Conservation (phyloP, 2,888 invertebrate genomes). For the Julus scanicus region DNA sequence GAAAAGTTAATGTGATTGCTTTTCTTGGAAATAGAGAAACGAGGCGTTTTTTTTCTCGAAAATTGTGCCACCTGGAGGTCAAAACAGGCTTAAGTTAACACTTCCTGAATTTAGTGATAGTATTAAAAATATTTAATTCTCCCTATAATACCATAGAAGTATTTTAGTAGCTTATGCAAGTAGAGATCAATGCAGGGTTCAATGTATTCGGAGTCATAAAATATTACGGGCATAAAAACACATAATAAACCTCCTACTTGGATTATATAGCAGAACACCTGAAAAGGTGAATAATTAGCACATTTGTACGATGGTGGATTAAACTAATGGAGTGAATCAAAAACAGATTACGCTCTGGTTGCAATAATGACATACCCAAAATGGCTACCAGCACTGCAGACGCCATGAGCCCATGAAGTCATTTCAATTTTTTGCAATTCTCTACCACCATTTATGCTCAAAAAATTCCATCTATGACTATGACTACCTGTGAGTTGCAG, state of each 20-base stretch:
- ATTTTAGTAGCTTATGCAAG: not conserved
- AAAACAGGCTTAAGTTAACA: not conserved
- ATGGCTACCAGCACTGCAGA: not conserved
- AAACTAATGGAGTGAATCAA: not conserved
- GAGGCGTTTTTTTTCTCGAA: not conserved
- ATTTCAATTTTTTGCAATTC: not conserved
- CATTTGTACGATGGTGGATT: not conserved
- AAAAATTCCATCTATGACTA: not conserved
- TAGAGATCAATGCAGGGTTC: not conserved
- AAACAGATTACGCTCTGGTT: not conserved
- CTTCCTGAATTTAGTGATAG: not conserved
- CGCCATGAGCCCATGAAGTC: not conserved
- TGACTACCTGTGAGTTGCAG: not conserved
- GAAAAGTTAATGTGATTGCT: not conserved
- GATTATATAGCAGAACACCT: not conserved
- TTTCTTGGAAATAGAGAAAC: not conserved
- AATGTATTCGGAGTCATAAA: not conserved
- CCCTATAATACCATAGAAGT: not conserved
- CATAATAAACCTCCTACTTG: constrained; percentile 3
- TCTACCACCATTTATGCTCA: not conserved
- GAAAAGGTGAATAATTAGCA: not conserved
- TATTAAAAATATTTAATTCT: not conserved
- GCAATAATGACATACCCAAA: not conserved
- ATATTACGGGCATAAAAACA: not conserved
- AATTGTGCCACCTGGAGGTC: not conserved